Conservation (phyloP, 2,113 vertebrate genomes). For the Sus scrofa region DNA sequence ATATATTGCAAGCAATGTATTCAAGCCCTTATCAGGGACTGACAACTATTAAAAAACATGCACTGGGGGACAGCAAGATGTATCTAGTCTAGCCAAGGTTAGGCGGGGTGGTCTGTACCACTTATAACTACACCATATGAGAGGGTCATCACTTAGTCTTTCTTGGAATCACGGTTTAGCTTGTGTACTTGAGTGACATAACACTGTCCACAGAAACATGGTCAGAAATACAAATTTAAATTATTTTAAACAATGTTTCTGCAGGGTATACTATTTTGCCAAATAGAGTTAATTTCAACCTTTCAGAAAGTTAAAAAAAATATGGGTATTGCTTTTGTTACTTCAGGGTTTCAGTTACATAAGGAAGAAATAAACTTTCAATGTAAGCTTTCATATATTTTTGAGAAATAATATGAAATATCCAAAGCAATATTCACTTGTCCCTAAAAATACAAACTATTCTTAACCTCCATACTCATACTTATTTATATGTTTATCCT, state of each 20-base stretch:
- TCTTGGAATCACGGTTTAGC: neutral
- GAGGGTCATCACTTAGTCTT: neutral
- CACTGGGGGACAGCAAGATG: neutral
- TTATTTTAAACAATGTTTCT: neutral
- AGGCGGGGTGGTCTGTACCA: neutral
- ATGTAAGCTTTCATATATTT: neutral
- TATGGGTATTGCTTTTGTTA: neutral
- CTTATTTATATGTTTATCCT: neutral
- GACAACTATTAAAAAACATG: neutral
- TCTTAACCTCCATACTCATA: neutral
- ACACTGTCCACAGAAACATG: neutral
- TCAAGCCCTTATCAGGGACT: neutral
- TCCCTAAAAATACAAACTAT: neutral
- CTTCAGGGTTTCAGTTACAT: neutral
- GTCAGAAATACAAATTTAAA: neutral
- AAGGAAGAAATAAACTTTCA: neutral
- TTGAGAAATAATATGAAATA: neutral
- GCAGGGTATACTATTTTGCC: neutral
- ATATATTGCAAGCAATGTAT: neutral
- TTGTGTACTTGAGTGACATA: neutral
- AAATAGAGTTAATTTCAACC: neutral
- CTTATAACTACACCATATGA: neutral
- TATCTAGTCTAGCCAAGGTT: neutral
- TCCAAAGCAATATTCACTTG: neutral
- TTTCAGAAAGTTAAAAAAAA: neutral